Evolutionary conservation across 2,797 vertebrate genomes (phyloP), one percentile per base, ranked within the genome.

Genomic region (Arnoldichthys spilopterus): DNA sequence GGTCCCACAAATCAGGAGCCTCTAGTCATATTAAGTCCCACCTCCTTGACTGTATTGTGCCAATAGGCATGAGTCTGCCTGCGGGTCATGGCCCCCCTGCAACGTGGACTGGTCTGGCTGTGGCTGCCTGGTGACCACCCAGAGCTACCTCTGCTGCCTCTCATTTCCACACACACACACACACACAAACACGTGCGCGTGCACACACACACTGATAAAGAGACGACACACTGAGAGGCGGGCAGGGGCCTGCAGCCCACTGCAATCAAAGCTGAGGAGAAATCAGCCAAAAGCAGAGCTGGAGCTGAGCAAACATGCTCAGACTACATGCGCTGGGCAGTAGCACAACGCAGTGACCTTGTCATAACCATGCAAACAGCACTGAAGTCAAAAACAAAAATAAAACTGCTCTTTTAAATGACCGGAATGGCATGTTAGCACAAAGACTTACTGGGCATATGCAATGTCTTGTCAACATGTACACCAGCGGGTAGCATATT

Each of bases 231-330:
- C 82, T 69, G 64, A 80, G 82, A 74, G 72, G 64, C 66, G 49
- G 80, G 71, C 81, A 82, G 69, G 63, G 81, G 62, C 76, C 81
- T 80, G 53, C 70, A 76, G 78, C 74, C 64, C 53, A 80, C 53
- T 66, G 79, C 85, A 85, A 85, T 82, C 79, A 85, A 83, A 83
- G 63, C 61, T 77, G 73, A 75, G 66, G 28, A 77, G 63, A 80
- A 83, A 79, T 74, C 64, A 77, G 77, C 71, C 73, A 77, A 77
- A 71, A 74, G 72, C 72, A 67, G 66, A 73, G 61, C 66, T 64
- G 26, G 59, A 79, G 59, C 76, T 16, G 70, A 63, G 18, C 32
- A 37, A 72, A 66, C 67, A 11, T 34, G 47, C 67, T 72, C 47
- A 80, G 78, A 47, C 79, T 83, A 73, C 76, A 79, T 71, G 77